Base-by-base conservation (phyloP, 2,113 vertebrate species). In the Forbesichthys papilliferus region DNA sequence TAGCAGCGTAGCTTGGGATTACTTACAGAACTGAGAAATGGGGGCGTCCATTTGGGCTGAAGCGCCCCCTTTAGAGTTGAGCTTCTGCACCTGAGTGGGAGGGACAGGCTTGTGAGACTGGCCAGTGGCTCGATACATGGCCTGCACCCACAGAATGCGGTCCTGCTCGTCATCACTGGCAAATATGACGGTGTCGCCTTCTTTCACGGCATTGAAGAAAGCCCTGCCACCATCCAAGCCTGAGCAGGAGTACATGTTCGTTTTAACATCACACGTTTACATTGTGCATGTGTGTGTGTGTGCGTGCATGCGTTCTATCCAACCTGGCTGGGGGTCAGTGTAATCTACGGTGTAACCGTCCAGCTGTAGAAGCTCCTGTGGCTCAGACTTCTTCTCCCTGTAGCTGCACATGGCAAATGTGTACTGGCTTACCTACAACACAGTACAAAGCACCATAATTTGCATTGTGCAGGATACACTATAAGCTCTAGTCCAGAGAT, bases 21-120 rank as follows among this genome's bases (percentile, higher is more conserved):
- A 99, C 98, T 99, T 98, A 99, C 98, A 99, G 94, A 99, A 99
- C 93, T 99, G 98, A 79, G 98, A 99, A 91, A 99, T 99, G 74
- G 98, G 98, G 34, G 98, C 98, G 0, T 99, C 98, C 92, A 99
- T 94, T 89, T 99, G 98, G 66, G 98, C 96, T 2, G 96, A 95
- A 20, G 95, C 96, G 71, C 97, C 96, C 83, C 98, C 95, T 92
- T 99, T 99, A 86, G 98, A 98, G 61, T 99, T 99, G 76, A 99
- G 96, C 88, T 99, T 99, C 93, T 99, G 98, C 87, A 99, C 96
- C 92, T 99, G 98, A 85, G 98, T 99, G 11, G 98, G 98, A 0
- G 98, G 97, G 71, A 99, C 96, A 10, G 98, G 98, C 90, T 99
- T 99, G 89, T 99, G 97, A n/a, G 98, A 99, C 88, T 99, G 98